These are phyloP conservation scores for Caloenas nicobarica DNA, from an alignment of 2,113 vertebrate species.

Conservation along the genomic window DNA sequence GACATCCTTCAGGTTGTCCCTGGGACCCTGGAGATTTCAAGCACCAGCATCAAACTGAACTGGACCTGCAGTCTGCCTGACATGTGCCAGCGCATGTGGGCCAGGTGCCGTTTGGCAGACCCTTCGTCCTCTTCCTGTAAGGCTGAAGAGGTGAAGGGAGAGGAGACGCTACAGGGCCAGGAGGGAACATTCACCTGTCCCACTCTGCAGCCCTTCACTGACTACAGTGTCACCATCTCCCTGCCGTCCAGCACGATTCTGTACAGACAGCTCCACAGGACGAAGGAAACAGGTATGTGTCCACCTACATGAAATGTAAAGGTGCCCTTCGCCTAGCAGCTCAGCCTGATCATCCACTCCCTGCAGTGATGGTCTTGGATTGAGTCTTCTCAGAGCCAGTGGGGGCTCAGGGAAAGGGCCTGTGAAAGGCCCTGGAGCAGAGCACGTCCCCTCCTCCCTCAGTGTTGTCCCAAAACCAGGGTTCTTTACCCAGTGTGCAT, in stretches of 20 bases:
- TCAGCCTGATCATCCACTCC: too few species aligned
- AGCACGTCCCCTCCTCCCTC: neutral
- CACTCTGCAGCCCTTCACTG: slow-evolving; percentile 9
- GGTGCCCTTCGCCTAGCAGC: neutral
- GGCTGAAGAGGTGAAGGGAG: neutral
- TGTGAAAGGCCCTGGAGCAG: neutral
- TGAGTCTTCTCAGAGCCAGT: fast-evolving
- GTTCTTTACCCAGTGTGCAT: too few species aligned
- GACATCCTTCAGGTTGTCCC: neutral
- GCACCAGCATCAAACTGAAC: slow-evolving; percentile 28
- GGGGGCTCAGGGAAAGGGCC: neutral
- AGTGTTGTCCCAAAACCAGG: too few species aligned
- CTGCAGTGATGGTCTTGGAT: neutral
- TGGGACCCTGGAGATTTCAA: neutral
- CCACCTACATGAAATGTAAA: too few species aligned
- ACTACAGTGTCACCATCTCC: neutral
- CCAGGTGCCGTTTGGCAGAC: neutral
- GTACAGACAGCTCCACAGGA: too few species aligned
- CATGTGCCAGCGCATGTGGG: neutral
- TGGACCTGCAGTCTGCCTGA: neutral
- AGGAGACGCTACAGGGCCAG: neutral
- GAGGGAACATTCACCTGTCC: neutral
- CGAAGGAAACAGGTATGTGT: too few species aligned
- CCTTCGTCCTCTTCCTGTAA: neutral
- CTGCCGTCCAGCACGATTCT: neutral